These are phyloP conservation scores for Siphlonurus alternatus DNA, from an alignment of 2,888 invertebrate species.

Conservation along the genomic window DNA sequence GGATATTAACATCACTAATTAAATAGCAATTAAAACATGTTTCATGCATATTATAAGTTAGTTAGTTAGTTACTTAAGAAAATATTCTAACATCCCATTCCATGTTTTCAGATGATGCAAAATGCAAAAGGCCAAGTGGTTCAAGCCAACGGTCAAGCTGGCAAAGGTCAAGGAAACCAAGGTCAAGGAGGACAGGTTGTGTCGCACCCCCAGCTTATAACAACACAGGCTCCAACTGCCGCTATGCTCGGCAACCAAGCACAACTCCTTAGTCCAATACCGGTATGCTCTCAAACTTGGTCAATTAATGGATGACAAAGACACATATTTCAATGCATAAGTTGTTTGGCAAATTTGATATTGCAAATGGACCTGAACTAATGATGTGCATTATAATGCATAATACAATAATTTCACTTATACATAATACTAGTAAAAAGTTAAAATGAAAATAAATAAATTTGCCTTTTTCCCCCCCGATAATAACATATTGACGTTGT, in stretches of 20 bases:
- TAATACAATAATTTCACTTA: too few relatives aligned
- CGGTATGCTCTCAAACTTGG: slow-evolving; percentile 28
- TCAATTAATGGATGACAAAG: background rate
- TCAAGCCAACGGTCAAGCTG: background rate
- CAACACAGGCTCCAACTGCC: slow-evolving; percentile 25
- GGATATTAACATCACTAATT: too few relatives aligned
- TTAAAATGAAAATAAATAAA: too few relatives aligned
- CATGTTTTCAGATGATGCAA: background rate
- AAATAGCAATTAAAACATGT: too few relatives aligned
- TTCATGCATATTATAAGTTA: too few relatives aligned
- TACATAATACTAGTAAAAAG: too few relatives aligned
- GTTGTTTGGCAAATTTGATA: background rate
- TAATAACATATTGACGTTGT: too few relatives aligned
- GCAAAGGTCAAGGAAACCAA: slow-evolving; percentile 8
- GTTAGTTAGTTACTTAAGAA: too few relatives aligned
- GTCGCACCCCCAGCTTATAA: slow-evolving; percentile 34
- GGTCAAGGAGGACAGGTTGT: slow-evolving; percentile 13
- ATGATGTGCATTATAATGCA: too few relatives aligned
- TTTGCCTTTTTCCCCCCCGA: too few relatives aligned
- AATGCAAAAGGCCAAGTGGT: background rate
- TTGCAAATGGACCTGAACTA: too few relatives aligned
- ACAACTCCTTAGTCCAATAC: slow-evolving; percentile 55
- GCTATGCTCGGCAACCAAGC: slow-evolving; percentile 45
- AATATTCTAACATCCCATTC: too few relatives aligned
- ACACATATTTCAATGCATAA: background rate